phyloP scores from a whole-genome alignment of 2,113 vertebrate species.

The Saguinus midas region DNA sequence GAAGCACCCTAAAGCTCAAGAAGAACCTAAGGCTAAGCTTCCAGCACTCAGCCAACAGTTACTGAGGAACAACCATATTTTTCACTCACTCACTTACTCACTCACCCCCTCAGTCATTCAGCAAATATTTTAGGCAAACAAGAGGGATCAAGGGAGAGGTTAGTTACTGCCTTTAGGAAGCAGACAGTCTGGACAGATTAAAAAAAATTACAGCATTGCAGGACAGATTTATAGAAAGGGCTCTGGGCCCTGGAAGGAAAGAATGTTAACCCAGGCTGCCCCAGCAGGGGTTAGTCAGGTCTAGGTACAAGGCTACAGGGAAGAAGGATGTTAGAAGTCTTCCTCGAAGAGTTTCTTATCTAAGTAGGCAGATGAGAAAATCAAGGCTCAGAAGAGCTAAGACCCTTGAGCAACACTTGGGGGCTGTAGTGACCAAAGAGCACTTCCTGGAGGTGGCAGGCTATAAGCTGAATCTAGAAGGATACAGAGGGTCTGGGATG shows the following conservation, averaged over 20 bases:
- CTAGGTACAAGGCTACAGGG: background rate
- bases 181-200: background rate
- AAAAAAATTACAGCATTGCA: background rate
- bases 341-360: background rate
- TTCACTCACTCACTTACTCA: background rate
- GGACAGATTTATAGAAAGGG: background rate
- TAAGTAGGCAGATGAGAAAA: background rate
- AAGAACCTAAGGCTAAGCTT: background rate
- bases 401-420: background rate
- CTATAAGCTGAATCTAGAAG: background rate
- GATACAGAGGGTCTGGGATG: background rate
- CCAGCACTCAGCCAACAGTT: background rate
- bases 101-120: background rate
- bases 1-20: background rate
- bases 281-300: background rate
- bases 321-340: background rate
- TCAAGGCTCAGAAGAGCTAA: background rate
- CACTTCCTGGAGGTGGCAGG: background rate
- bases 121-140: background rate
- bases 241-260: background rate
- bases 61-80: background rate
- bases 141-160: background rate
- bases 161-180: background rate
- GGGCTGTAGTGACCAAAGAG: background rate
- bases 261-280: background rate